These are phyloP conservation scores for Octopus sinensis DNA, from an alignment of 1,140 invertebrate species.

Conservation along the genomic window DNA sequence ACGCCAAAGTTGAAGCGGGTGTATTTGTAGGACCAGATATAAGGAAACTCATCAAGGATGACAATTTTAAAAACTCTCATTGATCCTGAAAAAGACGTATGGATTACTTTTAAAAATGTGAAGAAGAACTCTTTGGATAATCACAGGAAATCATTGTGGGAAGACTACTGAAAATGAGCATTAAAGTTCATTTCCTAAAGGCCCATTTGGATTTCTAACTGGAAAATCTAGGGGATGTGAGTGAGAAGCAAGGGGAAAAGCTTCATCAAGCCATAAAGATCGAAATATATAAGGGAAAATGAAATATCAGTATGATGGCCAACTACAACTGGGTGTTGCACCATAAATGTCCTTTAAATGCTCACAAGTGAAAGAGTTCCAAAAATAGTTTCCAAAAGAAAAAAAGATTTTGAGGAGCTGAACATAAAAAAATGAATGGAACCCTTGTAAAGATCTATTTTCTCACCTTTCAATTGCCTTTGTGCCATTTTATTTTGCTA, in stretches of 20 bases:
- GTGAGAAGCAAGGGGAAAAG: background rate
- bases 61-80: background rate
- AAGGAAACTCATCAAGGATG: background rate
- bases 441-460: too few relatives aligned
- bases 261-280: background rate
- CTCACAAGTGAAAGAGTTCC: too few relatives aligned
- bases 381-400: too few relatives aligned
- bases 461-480: too few relatives aligned
- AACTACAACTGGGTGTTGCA: background rate
- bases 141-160: background rate
- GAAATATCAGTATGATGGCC: background rate
- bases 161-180: background rate
- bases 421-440: too few relatives aligned
- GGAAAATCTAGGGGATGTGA: background rate
- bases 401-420: too few relatives aligned
- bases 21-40: background rate
- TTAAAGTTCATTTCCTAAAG: background rate
- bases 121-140: background rate
- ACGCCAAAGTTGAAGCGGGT: background rate
- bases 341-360: too few relatives aligned
- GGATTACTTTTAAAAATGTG: background rate
- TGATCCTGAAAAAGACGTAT: background rate
- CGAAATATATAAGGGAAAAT: background rate
- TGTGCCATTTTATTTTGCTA: too few relatives aligned
- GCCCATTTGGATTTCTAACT: background rate